Evolutionary conservation across 1,140 invertebrate species (phyloP).

Genomic region (honey bee (Apis mellifera)): DNA sequence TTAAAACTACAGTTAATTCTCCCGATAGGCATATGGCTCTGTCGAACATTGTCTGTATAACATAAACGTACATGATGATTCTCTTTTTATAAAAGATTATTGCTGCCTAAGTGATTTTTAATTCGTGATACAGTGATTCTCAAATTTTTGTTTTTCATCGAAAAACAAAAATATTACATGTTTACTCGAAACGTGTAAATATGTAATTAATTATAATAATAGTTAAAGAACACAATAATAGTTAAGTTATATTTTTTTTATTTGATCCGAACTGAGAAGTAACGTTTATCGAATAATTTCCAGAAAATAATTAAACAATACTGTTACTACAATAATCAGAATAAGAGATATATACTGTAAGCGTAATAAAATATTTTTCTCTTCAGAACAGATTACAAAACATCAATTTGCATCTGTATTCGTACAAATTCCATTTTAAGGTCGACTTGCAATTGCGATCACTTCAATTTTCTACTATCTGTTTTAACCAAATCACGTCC

Average conservation of each 20-base stretch:
- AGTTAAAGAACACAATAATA: no score
- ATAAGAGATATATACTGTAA: background rate
- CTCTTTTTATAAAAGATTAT: conserved; percentile 14
- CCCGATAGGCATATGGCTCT: conserved; percentile 43
- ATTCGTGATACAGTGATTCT: conserved; percentile 12
- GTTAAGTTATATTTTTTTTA: no score
- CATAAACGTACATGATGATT: conserved; percentile 29
- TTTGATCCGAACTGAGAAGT: background rate
- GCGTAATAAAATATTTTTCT: conserved; percentile 9
- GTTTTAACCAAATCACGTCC: conserved; percentile 1
- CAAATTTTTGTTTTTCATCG: background rate
- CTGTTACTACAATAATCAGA: background rate
- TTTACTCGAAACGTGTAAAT: no score
- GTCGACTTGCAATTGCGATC: background rate
- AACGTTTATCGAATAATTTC: background rate
- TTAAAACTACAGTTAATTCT: conserved; percentile 57
- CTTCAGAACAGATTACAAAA: background rate
- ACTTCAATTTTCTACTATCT: background rate
- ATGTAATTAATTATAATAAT: no score
- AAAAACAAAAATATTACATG: no score
- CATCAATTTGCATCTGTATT: background rate
- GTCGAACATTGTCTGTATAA: conserved; percentile 4
- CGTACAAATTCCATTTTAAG: conserved; percentile 24
- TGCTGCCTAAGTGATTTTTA: conserved; percentile 17
- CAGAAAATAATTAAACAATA: conserved; percentile 14